Evolutionary conservation across 23 tunicate genomes (phyloP).

Genomic region (Ciona savignyi): DNA sequence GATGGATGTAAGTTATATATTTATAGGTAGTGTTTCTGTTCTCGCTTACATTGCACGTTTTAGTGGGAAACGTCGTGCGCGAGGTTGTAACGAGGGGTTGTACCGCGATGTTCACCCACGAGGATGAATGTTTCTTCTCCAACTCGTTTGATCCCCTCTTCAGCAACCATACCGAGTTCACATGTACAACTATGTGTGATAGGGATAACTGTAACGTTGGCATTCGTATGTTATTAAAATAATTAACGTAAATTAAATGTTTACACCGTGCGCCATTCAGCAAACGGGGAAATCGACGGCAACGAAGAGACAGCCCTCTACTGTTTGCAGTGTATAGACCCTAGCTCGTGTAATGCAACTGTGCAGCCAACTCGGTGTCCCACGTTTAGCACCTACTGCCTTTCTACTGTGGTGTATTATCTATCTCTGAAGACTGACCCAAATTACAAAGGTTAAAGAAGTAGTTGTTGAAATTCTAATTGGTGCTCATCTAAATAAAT

Average conservation of each 20-base stretch:
- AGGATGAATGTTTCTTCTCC: background rate
- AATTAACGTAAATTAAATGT: no score
- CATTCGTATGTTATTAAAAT: background rate
- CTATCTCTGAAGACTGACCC: conserved; percentile 6
- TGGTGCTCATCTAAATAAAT: background rate
- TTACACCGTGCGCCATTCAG: no score
- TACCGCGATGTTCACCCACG: background rate
- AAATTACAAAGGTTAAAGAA: background rate
- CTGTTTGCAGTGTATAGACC: background rate
- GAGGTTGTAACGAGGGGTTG: background rate
- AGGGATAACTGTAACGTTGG: background rate
- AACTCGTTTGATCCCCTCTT: background rate
- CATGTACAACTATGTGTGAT: background rate
- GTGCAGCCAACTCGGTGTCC: background rate
- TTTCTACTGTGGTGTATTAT: background rate
- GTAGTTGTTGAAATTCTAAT: background rate
- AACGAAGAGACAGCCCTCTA: conserved; percentile 17
- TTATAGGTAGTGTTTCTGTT: background rate
- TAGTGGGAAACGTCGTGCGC: background rate
- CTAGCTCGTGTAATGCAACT: background rate
- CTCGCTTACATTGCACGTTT: background rate
- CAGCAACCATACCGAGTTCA: background rate
- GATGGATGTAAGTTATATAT: background rate
- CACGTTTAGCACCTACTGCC: background rate
- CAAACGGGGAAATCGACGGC: conserved; percentile 29